A percentile compares a stretch with the other conserved stretches of the same genome.
phyloP scores from a whole-genome alignment of 2,113 vertebrate species.

The Carlito syrichta region DNA sequence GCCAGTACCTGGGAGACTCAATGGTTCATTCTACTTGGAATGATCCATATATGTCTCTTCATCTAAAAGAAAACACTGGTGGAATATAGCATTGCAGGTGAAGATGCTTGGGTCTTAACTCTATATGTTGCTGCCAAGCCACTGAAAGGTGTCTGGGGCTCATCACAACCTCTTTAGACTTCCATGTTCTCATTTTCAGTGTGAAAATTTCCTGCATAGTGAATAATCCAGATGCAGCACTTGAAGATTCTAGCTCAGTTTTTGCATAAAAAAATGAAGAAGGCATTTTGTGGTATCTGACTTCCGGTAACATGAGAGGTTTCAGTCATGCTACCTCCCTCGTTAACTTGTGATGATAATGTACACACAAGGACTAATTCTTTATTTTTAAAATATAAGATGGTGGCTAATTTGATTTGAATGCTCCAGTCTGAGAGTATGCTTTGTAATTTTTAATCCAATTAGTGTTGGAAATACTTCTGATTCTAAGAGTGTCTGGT shows the following conservation, averaged over 20 bases:
- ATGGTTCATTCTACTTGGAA: background rate
- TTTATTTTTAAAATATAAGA: conserved; percentile 66
- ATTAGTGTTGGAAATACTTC: conserved; percentile 61
- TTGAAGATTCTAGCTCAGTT: background rate
- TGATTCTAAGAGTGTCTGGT: conserved; percentile 55
- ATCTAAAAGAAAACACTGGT: background rate
- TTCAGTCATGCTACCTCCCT: background rate
- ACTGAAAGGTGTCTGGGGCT: background rate
- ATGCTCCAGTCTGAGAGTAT: conserved; percentile 11
- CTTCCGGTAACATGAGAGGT: conserved; percentile 40
- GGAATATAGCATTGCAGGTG: rapidly evolving
- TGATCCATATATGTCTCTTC: background rate
- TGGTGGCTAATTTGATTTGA: conserved; percentile 71
- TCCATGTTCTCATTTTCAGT: background rate
- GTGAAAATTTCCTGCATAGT: background rate
- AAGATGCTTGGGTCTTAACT: background rate
- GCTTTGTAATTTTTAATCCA: conserved; percentile 70
- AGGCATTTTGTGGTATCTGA: background rate
- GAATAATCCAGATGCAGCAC: background rate
- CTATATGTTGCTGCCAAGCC: no score
- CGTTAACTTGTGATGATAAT: conserved; percentile 18
- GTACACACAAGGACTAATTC: conserved; percentile 50
- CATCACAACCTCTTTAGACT: background rate
- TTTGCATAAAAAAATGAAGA: background rate
- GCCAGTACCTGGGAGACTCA: rapidly evolving